These are phyloP conservation scores for Eleutherodactylus coqui DNA, from an alignment of 2,797 vertebrate genomes.

Conservation along the genomic window DNA sequence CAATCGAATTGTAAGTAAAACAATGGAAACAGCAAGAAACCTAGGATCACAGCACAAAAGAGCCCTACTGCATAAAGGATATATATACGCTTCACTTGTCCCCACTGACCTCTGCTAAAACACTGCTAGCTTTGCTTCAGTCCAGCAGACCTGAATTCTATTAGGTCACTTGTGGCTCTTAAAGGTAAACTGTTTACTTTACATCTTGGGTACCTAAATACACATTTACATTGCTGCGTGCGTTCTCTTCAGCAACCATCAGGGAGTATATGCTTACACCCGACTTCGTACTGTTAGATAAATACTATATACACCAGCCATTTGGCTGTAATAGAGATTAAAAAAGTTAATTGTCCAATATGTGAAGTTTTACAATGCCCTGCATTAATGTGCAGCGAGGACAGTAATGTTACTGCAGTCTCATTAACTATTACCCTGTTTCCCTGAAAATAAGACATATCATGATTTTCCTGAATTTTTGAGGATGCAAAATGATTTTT, in stretches of 20 bases:
- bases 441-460: too few relatives aligned
- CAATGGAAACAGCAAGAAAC: slow-evolving; percentile 51
- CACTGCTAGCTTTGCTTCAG: slow-evolving; percentile 32
- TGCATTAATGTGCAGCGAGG: background rate
- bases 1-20: slow-evolving; percentile 46
- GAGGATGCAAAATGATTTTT: too few relatives aligned
- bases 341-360: background rate
- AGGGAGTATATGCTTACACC: background rate
- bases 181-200: slow-evolving; percentile 31
- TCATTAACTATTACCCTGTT: background rate
- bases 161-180: slow-evolving; percentile 10
- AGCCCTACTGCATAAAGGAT: slow-evolving; percentile 46
- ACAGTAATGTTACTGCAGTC: background rate
- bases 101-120: slow-evolving; percentile 51
- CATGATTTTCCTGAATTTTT: too few relatives aligned
- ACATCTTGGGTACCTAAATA: background rate
- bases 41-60: slow-evolving; percentile 28
- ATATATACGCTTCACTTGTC: slow-evolving; percentile 58
- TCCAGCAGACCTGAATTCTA: slow-evolving; percentile 18
- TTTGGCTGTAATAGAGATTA: too few relatives aligned
- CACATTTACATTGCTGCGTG: background rate
- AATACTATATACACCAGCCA: background rate
- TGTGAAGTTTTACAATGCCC: background rate
- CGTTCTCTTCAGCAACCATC: background rate
- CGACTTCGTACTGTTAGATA: too few relatives aligned